Percentiles rank a stretch among this genome's conserved stretches.
phyloP scores from a whole-genome alignment of 2,797 vertebrate species.

The Gorsachius magnificus region DNA sequence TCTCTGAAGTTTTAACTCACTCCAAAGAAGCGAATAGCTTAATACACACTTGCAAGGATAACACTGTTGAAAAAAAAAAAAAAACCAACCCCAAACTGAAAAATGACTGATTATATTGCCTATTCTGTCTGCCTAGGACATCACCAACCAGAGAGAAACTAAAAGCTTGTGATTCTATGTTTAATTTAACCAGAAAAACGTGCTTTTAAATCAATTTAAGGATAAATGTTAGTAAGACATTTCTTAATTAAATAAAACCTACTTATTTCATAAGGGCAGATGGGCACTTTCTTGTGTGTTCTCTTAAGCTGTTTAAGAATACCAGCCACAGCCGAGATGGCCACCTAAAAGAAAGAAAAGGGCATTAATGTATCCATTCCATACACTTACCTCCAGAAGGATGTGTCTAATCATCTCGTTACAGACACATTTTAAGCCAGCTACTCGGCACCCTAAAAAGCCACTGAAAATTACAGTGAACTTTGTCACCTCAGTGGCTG shows the following conservation, averaged over 20 bases:
- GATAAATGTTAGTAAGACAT: not conserved
- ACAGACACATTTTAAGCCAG: not conserved
- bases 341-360: slow-evolving; percentile 81
- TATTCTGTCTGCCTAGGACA: not conserved
- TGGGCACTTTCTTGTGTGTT: slow-evolving; percentile 87
- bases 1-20: not conserved
- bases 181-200: not conserved
- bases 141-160: not conserved
- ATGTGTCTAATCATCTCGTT: not conserved
- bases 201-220: not conserved
- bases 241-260: slow-evolving; percentile 62
- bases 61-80: not conserved
- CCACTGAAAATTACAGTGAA: not conserved
- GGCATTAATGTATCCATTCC: not conserved
- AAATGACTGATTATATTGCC: not conserved
- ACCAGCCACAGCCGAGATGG: slow-evolving; percentile 93
- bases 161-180: not conserved
- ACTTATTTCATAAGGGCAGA: slow-evolving; percentile 90
- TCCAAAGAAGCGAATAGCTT: not conserved
- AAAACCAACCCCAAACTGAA: not conserved
- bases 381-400: not conserved
- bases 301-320: slow-evolving; percentile 96
- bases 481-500: not conserved
- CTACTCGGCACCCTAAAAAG: not conserved
- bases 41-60: not conserved